Conservation (phyloP, 1,140 invertebrate species). For the Forficula auricularia region DNA sequence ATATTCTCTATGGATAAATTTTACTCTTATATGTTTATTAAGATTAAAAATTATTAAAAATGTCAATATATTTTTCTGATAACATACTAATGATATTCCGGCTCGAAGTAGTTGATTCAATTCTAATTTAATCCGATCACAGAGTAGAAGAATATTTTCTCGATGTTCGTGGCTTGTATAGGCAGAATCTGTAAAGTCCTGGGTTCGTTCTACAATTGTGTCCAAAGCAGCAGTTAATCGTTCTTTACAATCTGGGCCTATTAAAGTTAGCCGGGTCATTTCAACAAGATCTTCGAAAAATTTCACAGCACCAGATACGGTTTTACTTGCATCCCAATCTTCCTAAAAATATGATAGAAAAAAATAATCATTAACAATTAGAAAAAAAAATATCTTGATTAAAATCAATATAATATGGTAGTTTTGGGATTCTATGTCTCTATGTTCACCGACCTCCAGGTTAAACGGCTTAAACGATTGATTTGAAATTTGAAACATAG, state of each 20-base stretch:
- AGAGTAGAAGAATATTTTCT: constrained; percentile 82
- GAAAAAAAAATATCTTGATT: too few species aligned
- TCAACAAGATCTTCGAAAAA: constrained; percentile 72
- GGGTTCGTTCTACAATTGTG: constrained; percentile 80
- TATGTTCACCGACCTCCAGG: too few species aligned
- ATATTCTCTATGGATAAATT: too few species aligned
- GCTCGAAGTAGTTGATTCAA: constrained; percentile 70
- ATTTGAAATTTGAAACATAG: too few species aligned
- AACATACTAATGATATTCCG: constrained; percentile 54
- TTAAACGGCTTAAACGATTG: too few species aligned
- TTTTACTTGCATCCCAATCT: constrained; percentile 47
- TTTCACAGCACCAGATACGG: constrained; percentile 60
- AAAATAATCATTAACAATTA: background rate
- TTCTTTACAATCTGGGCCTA: constrained; percentile 42
- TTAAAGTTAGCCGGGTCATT: constrained; percentile 48
- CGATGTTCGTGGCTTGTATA: constrained; percentile 94
- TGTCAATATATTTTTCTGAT: too few species aligned
- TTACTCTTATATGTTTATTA: too few species aligned
- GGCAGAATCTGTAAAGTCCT: constrained; percentile 98
- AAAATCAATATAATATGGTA: too few species aligned
- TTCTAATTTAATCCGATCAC: constrained; percentile 70
- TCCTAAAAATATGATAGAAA: constrained; percentile 21
- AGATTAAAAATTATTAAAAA: too few species aligned
- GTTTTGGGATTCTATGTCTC: too few species aligned
- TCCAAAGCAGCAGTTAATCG: constrained; percentile 70